Evolutionary conservation across 2,888 invertebrate species (phyloP), one percentile per base, ranked within the genome.

Genomic region (Nemoura dubitans): DNA sequence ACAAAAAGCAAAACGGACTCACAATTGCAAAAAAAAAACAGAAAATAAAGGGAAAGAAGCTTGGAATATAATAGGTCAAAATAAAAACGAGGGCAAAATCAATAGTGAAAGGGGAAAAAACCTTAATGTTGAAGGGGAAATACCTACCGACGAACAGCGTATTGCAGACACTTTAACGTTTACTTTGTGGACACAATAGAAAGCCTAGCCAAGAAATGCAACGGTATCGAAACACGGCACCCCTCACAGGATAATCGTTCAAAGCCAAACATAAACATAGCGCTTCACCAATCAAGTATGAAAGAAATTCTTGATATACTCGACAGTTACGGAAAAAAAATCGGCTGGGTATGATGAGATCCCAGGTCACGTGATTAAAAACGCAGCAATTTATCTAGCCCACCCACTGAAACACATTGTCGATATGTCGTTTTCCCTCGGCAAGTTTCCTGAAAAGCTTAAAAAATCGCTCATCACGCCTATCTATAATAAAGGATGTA

Each of bases 381-480:
- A 36, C 36, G 36, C 36, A 36, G 36, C 36, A 36, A 36, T 36
- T 36, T 36, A 36, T 36, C 36, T 36, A 36, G 36, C 36, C 36
- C 36, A 36, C 36, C 36, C 36, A 36, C 36, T 36, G 36, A 36
- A 36, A 36, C 36, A 36, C 36, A 10, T 36, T 36, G 36, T 36
- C 36, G 36, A 36, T 36, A 36, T 36, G 36, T 36, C 36, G 36
- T 36, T 36, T 36, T 36, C 36, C 36, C 36, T 36, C 36, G 36
- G 36, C 36, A 36, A 36, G 36, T 36, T 36, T 36, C 36, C 36
- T 36, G 36, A 83, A 21, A 10, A 6, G 28, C 82, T 87, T 77
- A 87, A 87, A 81, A 76, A 80, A n/a, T 28, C 86, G 0, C 76
- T 86, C 81, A 30, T 87, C 21, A 25, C 85, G 0, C 86, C 86